These are phyloP conservation scores for Catocala sponsa DNA, from an alignment of 2,888 invertebrate genomes.

Conservation along the genomic window DNA sequence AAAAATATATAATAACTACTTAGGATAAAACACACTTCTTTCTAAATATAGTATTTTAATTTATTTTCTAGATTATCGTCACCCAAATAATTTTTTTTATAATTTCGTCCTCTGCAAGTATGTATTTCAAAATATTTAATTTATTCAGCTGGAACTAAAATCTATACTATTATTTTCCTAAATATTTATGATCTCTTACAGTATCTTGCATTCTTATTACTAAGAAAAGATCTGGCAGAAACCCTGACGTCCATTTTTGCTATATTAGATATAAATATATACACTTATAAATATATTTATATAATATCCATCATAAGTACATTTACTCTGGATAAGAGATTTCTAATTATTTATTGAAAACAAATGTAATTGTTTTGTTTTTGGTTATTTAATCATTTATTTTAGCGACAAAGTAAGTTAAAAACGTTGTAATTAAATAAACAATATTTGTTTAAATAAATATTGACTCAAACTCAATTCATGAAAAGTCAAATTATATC, in stretches of 20 bases:
- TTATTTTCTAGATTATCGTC: too few species aligned
- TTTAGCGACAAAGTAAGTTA: background rate
- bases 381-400: background rate
- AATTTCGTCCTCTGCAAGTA: too few species aligned
- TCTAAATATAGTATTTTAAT: too few species aligned
- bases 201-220: constrained; percentile 25
- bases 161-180: background rate
- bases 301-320: constrained; percentile 33
- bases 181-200: constrained; percentile 14
- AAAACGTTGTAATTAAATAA: background rate
- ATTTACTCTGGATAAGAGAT: constrained; percentile 21
- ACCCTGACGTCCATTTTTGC: constrained; percentile 66
- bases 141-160: background rate
- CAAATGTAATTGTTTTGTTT: background rate
- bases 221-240: constrained; percentile 53
- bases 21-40: too few species aligned
- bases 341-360: background rate
- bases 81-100: too few species aligned
- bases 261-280: constrained; percentile 47
- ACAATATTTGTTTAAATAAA: background rate
- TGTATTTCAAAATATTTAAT: background rate
- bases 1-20: background rate
- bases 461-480: background rate
- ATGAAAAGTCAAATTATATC: constrained; percentile 13
- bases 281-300: constrained; percentile 49